phyloP scores from a whole-genome alignment of 2,113 vertebrate species.

The Ochotona curzoniae region DNA sequence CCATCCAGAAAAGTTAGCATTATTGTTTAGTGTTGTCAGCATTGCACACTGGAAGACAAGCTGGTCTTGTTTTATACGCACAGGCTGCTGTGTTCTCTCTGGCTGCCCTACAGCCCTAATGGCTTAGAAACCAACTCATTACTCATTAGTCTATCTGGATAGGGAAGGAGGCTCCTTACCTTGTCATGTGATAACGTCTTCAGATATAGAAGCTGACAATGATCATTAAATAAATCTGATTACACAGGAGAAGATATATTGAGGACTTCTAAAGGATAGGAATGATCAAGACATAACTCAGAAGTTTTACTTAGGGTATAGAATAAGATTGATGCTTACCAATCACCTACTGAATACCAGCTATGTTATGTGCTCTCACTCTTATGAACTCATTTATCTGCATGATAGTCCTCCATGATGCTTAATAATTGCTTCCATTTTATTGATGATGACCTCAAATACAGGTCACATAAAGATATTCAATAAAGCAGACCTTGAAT shows the following conservation, averaged over 20 bases:
- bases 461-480: not conserved
- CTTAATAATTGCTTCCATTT: not conserved
- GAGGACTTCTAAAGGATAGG: not conserved
- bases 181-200: not conserved
- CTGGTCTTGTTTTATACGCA: not conserved
- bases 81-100: not conserved
- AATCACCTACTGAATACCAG: not conserved
- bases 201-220: not conserved
- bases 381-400: not conserved
- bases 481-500: not conserved
- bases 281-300: conserved; percentile 37
- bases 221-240: not conserved
- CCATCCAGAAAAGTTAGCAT: not conserved
- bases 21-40: conserved; percentile 23
- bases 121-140: not conserved
- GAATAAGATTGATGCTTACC: not conserved
- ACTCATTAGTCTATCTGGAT: not conserved
- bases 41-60: conserved; percentile 1
- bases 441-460: not conserved
- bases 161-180: not conserved
- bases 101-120: not conserved
- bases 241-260: not conserved
- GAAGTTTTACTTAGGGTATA: not conserved
- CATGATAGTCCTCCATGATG: not conserved
- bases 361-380: not conserved